phyloP scores from a whole-genome alignment of 2,113 vertebrate species.

The Grantiella picta region DNA sequence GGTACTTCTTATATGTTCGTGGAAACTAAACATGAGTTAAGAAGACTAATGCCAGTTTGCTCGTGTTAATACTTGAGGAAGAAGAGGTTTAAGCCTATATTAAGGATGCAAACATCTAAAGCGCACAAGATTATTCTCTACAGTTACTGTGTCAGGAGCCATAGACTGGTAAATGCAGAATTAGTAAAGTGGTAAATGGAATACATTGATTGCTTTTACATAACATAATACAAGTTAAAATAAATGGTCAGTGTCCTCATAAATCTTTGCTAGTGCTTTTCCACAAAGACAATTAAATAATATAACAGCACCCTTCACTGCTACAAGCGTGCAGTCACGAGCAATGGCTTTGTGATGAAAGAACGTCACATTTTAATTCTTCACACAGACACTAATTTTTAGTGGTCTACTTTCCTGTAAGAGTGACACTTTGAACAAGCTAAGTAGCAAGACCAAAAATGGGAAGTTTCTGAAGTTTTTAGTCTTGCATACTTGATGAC shows the following conservation, averaged over 20 bases:
- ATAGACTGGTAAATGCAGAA: background rate
- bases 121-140: background rate
- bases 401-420: background rate
- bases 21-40: background rate
- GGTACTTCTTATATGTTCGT: background rate
- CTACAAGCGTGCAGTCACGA: background rate
- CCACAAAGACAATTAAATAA: conserved; percentile 5
- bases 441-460: background rate
- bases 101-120: background rate
- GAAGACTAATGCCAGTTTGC: background rate
- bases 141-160: background rate
- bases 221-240: conserved; percentile 21
- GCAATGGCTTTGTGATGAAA: conserved; percentile 16
- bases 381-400: conserved; percentile 40
- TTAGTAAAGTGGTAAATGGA: conserved; percentile 15
- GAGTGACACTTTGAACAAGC: background rate
- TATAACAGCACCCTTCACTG: background rate
- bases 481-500: background rate
- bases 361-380: conserved; percentile 41
- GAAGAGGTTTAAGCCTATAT: background rate
- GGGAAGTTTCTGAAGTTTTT: conserved; percentile 11
- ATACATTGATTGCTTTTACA: background rate
- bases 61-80: background rate
- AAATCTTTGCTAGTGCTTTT: conserved; percentile 26
- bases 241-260: background rate